Evolutionary conservation across 1,140 invertebrate genomes (phyloP).

Genomic region (Frieseomelitta varia): DNA sequence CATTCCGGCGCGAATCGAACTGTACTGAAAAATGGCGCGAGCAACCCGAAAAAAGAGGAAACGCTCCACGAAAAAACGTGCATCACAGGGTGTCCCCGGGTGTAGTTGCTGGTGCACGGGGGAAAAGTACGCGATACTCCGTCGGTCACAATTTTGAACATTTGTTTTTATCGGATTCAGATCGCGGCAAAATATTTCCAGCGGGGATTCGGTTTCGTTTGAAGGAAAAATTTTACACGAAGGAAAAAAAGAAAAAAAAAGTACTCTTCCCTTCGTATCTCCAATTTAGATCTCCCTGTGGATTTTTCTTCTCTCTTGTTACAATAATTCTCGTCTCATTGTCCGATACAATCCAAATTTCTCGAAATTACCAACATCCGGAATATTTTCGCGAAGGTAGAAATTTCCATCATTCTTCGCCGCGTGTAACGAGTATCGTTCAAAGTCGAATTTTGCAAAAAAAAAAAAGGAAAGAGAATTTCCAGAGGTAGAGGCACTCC

Average conservation of each 20-base stretch:
- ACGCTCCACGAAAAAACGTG: neutral
- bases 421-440: neutral
- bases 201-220: no score
- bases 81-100: neutral
- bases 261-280: no score
- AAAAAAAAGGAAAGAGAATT: neutral
- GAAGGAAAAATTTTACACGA: no score
- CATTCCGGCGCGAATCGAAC: neutral
- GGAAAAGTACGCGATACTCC: neutral
- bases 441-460: neutral
- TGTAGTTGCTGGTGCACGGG: neutral
- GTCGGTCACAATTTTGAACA: neutral
- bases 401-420: no score
- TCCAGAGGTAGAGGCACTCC: neutral
- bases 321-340: no score
- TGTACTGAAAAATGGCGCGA: slow-evolving; percentile 14
- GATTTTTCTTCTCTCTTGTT: no score
- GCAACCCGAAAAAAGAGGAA: neutral
- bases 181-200: neutral
- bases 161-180: neutral
- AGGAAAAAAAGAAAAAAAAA: no score
- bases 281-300: no score
- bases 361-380: no score
- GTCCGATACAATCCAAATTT: no score
- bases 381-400: no score